Conservation (phyloP, 2,888 invertebrate species). For the Lottia gigantea region DNA sequence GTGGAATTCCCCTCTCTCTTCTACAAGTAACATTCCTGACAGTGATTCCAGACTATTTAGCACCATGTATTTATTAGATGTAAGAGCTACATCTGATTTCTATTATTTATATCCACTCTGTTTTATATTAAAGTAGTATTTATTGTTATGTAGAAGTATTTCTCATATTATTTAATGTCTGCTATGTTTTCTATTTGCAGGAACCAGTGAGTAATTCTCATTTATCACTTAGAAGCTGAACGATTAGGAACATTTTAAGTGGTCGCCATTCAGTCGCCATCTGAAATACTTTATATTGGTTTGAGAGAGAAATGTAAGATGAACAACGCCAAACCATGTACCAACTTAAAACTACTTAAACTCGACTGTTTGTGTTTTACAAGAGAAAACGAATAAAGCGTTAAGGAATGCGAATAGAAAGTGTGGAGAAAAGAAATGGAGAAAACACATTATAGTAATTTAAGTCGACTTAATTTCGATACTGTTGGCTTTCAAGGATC, state of each 20-base stretch:
- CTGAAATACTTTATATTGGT: background rate
- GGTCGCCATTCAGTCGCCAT: too few species aligned
- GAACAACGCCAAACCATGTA: background rate
- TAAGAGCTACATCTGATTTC: constrained; percentile 1
- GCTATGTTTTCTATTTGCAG: constrained; percentile 1
- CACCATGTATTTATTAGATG: constrained; percentile 1
- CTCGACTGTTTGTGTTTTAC: background rate
- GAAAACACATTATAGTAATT: constrained; percentile 8
- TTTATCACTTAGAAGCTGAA: too few species aligned
- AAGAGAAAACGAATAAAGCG: background rate
- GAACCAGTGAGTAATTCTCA: background rate
- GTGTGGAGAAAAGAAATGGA: constrained; percentile 1
- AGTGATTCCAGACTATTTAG: background rate
- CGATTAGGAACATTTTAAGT: too few species aligned
- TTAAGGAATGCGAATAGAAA: constrained; percentile 2
- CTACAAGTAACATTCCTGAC: too few species aligned
- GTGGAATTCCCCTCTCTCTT: too few species aligned
- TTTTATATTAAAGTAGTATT: constrained; percentile 1
- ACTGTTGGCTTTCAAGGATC: constrained; percentile 36
- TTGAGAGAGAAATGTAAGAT: background rate
- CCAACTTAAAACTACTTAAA: too few species aligned
- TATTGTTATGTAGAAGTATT: constrained; percentile 4
- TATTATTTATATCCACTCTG: background rate
- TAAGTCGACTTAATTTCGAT: constrained; percentile 11
- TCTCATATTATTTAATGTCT: constrained; percentile 5